Conservation (phyloP, 2,888 invertebrate species). For the Eupithecia exiguata region DNA sequence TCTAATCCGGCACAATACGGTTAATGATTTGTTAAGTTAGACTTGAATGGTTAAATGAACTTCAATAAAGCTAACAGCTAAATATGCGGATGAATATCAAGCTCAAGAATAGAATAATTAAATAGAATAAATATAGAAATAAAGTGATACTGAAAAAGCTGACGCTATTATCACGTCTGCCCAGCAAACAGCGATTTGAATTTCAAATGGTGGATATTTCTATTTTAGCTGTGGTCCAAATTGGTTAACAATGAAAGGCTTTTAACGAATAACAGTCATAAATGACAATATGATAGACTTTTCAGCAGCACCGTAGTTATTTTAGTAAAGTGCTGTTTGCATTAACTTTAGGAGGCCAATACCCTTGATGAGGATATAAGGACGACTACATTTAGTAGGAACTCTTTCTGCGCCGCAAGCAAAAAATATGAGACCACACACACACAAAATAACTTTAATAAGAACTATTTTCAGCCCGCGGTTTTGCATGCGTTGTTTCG, state of each 20-base stretch:
- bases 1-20: no score
- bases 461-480: no score
- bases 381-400: not conserved
- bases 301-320: not conserved
- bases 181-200: constrained; percentile 33
- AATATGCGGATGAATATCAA: no score
- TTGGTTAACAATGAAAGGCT: constrained; percentile 30
- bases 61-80: no score
- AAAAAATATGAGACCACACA: not conserved
- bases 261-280: not conserved
- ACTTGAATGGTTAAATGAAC: no score
- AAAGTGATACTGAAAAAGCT: not conserved
- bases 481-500: no score
- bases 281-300: no score
- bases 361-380: not conserved
- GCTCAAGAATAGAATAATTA: no score
- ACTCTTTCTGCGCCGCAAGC: not conserved
- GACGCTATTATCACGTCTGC: not conserved
- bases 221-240: constrained; percentile 33
- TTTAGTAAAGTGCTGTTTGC: not conserved
- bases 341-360: not conserved
- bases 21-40: no score
- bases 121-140: not conserved
- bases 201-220: constrained; percentile 19
- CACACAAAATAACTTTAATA: not conserved